These are phyloP conservation scores for Sthenelais limicola DNA, from an alignment of 2,888 invertebrate genomes.

Conservation along the genomic window DNA sequence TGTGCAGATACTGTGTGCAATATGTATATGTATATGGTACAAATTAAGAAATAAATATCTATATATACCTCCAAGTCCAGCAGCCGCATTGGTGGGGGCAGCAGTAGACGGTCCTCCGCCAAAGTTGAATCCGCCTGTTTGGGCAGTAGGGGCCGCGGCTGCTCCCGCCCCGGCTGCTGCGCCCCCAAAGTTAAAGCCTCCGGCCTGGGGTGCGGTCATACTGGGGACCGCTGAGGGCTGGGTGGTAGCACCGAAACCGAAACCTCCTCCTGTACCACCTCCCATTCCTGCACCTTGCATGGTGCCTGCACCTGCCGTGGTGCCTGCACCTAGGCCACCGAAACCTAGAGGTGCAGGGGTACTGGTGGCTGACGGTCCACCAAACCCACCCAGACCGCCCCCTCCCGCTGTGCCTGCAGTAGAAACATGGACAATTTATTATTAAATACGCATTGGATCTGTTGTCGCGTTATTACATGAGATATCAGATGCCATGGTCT, in stretches of 20 bases:
- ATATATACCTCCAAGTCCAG: too few relatives aligned
- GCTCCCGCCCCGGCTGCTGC: constrained; percentile 17
- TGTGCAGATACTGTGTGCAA: too few relatives aligned
- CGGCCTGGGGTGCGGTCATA: constrained; percentile 16
- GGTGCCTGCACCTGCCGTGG: neutral
- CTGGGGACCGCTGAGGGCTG: neutral
- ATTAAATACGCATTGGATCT: too few relatives aligned
- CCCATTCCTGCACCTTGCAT: too few relatives aligned
- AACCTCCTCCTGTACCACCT: neutral
- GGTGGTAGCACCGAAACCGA: neutral
- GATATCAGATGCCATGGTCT: too few relatives aligned
- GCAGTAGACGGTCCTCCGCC: constrained; percentile 22
- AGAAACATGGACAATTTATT: too few relatives aligned
- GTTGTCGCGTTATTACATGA: too few relatives aligned
- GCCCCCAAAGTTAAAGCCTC: constrained; percentile 3
- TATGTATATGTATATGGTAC: too few relatives aligned
- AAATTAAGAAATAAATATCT: too few relatives aligned
- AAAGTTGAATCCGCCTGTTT: constrained; percentile 24
- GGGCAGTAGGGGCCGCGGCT: constrained; percentile 12
- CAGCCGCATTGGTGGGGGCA: constrained; percentile 17
- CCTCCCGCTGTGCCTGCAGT: too few relatives aligned
- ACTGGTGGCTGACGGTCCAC: too few relatives aligned
- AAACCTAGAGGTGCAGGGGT: neutral
- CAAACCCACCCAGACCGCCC: too few relatives aligned
- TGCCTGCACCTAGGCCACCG: neutral